These are phyloP conservation scores for Bufo bufo DNA, from an alignment of 2,113 vertebrate genomes.

Conservation along the genomic window DNA sequence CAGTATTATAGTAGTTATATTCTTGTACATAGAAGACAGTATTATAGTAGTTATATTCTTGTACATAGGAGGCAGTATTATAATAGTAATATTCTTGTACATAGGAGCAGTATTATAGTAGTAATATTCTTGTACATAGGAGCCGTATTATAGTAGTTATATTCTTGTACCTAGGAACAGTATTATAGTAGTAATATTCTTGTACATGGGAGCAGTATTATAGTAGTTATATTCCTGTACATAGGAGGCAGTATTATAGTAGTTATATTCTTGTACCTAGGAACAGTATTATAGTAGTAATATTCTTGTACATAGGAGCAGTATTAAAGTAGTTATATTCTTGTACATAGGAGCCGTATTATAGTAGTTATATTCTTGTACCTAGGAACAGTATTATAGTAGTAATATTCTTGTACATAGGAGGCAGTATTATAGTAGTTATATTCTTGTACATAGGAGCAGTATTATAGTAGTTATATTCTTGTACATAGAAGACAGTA, in stretches of 20 bases:
- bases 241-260: neutral
- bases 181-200: no score
- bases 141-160: no score
- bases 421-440: neutral
- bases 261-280: slow-evolving; percentile 5
- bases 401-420: no score
- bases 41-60: no score
- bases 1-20: no score
- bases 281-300: neutral
- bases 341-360: neutral
- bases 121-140: neutral
- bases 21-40: no score
- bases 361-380: no score
- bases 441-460: neutral
- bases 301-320: no score
- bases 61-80: neutral
- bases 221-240: slow-evolving; percentile 2
- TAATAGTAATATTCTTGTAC: neutral
- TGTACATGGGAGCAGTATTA: neutral
- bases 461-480: neutral
- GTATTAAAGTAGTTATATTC: neutral
- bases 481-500: no score
- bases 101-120: neutral
- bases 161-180: no score
- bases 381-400: no score